phyloP scores from a whole-genome alignment of 2,113 vertebrate genomes.

The rabbit (Oryctolagus cuniculus) region mOryCun1.1 NC_091433.1:84460501-84461000 shows the following conservation, averaged over 20 bases:
- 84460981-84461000: neutral
- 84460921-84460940: no score
- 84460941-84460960: no score
- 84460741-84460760: no score
- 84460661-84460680: neutral
- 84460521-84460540: neutral
- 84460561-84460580: neutral
- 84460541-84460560: neutral
- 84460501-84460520: neutral
- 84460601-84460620: neutral
- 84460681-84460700: neutral
- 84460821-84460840: no score
- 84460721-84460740: neutral
- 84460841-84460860: no score
- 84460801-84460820: no score
- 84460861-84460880: no score
- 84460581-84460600: neutral
- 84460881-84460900: no score
- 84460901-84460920: no score
- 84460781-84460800: no score
- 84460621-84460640: neutral
- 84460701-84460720: neutral
- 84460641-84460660: neutral
- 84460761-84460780: no score
- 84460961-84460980: neutral